These are phyloP conservation scores for Anguilla marmorata DNA, from an alignment of 2,797 vertebrate species.

Conservation along the genomic window DNA sequence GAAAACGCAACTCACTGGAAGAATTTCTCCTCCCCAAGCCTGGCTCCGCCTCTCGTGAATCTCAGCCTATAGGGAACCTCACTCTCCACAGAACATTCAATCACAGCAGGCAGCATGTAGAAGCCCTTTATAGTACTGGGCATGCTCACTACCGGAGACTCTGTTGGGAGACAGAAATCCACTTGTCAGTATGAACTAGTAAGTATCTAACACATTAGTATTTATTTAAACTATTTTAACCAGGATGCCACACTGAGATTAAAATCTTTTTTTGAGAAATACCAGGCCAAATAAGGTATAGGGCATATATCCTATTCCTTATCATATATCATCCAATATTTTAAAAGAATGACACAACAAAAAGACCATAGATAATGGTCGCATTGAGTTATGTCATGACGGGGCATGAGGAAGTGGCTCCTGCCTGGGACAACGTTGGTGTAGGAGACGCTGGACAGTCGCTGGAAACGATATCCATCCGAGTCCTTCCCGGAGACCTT, in stretches of 20 bases:
- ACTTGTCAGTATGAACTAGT: background rate
- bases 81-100: constrained; percentile 82
- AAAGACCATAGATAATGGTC: background rate
- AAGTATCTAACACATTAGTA: background rate
- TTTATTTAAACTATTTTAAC: background rate
- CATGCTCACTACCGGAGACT: constrained; percentile 81
- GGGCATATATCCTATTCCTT: background rate
- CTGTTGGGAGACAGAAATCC: constrained; percentile 53
- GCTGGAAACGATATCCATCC: constrained; percentile 83
- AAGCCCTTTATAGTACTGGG: constrained; percentile 74
- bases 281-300: background rate
- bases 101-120: constrained; percentile 71
- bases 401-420: constrained; percentile 32
- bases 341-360: background rate
- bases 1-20: constrained; percentile 74
- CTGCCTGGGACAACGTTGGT: constrained; percentile 82
- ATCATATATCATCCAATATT: background rate
- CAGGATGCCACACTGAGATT: background rate
- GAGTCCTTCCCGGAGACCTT: constrained; percentile 83
- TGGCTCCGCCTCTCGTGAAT: constrained; percentile 72
- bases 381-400: background rate
- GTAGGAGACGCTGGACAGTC: constrained; percentile 89
- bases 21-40: constrained; percentile 74
- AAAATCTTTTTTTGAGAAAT: background rate
- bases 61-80: constrained; percentile 82